Conservation (phyloP, 1,140 invertebrate genomes). For the Agrypnia vestita region DNA sequence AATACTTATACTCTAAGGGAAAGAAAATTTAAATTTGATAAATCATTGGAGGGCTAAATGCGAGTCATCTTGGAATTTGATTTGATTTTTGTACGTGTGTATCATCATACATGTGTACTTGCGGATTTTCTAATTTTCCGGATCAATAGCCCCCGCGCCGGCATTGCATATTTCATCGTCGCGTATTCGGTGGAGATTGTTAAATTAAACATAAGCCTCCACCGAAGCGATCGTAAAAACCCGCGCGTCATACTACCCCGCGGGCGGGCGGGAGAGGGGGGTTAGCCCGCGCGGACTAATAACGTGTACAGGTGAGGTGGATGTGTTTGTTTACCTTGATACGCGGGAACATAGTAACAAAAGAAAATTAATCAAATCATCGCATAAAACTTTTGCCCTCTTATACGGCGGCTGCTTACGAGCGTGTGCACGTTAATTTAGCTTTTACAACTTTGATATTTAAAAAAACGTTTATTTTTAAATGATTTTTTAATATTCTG, state of each 20-base stretch:
- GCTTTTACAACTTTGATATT: too few relatives aligned
- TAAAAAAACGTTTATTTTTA: too few relatives aligned
- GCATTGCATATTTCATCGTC: slow-evolving; percentile 53
- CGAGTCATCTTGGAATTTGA: too few relatives aligned
- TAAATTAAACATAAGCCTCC: slow-evolving; percentile 55
- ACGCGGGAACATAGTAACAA: slow-evolving; percentile 1
- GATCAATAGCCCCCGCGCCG: slow-evolving; percentile 43
- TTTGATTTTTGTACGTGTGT: too few relatives aligned
- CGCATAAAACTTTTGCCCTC: too few relatives aligned
- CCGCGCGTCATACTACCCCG: slow-evolving; percentile 18
- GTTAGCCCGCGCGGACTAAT: slow-evolving; percentile 1
- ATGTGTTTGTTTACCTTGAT: slow-evolving; percentile 36
- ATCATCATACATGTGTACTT: background rate
- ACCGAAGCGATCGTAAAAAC: slow-evolving; percentile 47
- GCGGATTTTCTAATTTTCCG: slow-evolving; percentile 52
- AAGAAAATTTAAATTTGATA: too few relatives aligned
- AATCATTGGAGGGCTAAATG: too few relatives aligned
- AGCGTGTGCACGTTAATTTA: too few relatives aligned
- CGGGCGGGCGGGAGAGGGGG: background rate
- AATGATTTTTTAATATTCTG: too few relatives aligned
- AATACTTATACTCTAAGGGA: too few relatives aligned
- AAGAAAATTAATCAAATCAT: slow-evolving; percentile 33
- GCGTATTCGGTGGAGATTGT: slow-evolving; percentile 45
- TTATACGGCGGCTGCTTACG: too few relatives aligned
- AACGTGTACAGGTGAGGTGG: slow-evolving; percentile 1